phyloP scores from a whole-genome alignment of 2,888 invertebrate species.

The Autographa pulchrina region DNA sequence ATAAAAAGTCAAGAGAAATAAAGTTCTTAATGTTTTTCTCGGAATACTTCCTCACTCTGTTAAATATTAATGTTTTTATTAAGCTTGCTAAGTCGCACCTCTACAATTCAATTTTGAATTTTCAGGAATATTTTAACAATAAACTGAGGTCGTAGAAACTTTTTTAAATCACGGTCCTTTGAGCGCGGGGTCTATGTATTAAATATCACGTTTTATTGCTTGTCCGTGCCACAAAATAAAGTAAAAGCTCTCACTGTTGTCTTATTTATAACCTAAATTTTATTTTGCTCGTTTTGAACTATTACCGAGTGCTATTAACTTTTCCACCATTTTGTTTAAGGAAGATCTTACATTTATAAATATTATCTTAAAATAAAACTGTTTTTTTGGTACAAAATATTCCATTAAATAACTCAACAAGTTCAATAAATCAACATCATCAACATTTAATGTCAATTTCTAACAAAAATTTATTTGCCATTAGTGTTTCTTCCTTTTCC shows the following conservation, averaged over 20 bases:
- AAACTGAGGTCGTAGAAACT: conserved; percentile 24
- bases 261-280: background rate
- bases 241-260: background rate
- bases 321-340: background rate
- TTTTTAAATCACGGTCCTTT: conserved; percentile 21
- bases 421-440: conserved; percentile 19
- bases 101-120: conserved; percentile 42
- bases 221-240: background rate
- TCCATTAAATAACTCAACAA: background rate
- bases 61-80: conserved; percentile 52
- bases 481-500: conserved; percentile 53
- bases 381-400: no score
- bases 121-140: conserved; percentile 44
- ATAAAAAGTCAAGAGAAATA: no score
- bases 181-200: conserved; percentile 1
- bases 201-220: background rate
- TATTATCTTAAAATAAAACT: no score
- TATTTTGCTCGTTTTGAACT: background rate
- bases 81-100: conserved; percentile 21
- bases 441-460: conserved; percentile 53
- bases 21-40: conserved; percentile 10
- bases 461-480: conserved; percentile 61
- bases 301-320: background rate
- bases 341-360: no score
- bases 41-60: conserved; percentile 38